Evolutionary conservation across 2,888 invertebrate species (phyloP), one percentile per base, ranked within the genome.

Genomic region (Lycaena phlaeas): DNA sequence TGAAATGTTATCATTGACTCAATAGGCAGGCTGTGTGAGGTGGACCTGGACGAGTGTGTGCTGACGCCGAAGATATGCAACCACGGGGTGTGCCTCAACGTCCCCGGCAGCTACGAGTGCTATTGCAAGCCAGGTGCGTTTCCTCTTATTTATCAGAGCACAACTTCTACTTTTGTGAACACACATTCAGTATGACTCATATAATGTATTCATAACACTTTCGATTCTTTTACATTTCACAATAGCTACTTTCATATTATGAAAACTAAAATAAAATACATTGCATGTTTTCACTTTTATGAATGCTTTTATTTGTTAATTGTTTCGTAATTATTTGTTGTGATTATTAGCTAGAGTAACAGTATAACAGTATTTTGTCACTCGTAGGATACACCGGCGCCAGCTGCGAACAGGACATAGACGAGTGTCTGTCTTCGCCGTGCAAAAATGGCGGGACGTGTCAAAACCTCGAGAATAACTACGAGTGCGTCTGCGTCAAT

Each of bases 361-460:
- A n/a, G n/a, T n/a, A n/a, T n/a, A n/a, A n/a, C n/a, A n/a, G n/a
- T n/a, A n/a, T n/a, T n/a, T n/a, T 14, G 18, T 22, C 10, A 14
- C 11, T 12, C 10, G 11, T 50, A 85, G 85, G 96, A 2, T 95
- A 89, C 68, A 93, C 95, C 9, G 96, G 96, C 11, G 88, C 90
- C 57, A 88, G 89, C 50, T 96, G 96, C 68, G 91, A 94, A 59
- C 87, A 91, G 41, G 93, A 96, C 69, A 92, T 95, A 55, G 92
- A 96, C 66, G 95, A 95, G 69, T 96, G 96, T 58, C 86, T 95
- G 9, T 92, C 94, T 17, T 87, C 89, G 44, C 95, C 95, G 0
- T 96, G 96, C 63, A 88, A 89, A 56, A 93, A 95, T 67, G 90
- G 91, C 51, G 95, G 92, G 25, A 90, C 91, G 1, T 96, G 96